Evolutionary conservation across 2,888 invertebrate species (phyloP).

Genomic region (Atrina japonica): DNA sequence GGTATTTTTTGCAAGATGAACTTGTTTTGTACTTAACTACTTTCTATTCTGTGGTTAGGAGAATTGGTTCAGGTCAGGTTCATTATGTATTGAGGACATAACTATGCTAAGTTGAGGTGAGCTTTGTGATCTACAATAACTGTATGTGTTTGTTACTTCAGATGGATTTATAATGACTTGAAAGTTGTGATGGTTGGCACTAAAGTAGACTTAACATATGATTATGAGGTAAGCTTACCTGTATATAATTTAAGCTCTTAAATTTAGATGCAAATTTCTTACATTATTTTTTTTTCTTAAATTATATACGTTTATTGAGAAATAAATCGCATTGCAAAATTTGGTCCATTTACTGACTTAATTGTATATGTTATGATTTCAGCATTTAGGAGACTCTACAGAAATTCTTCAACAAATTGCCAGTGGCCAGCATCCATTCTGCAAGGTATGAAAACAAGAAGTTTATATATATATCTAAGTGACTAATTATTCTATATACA

Average conservation of each 20-base stretch:
- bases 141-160: conserved; percentile 62
- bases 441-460: conserved; percentile 82
- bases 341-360: too few species aligned
- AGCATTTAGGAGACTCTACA: conserved; percentile 92
- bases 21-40: too few species aligned
- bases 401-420: conserved; percentile 88
- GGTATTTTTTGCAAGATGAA: too few species aligned
- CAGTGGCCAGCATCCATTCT: conserved; percentile 87
- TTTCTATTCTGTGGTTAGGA: too few species aligned
- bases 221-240: conserved; percentile 87
- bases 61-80: too few species aligned
- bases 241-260: too few species aligned
- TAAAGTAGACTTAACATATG: conserved; percentile 94
- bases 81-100: too few species aligned
- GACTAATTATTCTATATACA: too few species aligned
- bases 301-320: not conserved
- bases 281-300: not conserved
- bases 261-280: not conserved
- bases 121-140: too few species aligned
- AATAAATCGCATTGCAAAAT: too few species aligned
- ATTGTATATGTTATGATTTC: conserved; percentile 72
- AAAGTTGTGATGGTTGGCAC: conserved; percentile 93
- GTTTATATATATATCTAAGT: too few species aligned
- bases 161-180: conserved; percentile 95
- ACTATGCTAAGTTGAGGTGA: too few species aligned